These are phyloP conservation scores for Pseudorasbora parva DNA, from an alignment of 2,113 vertebrate genomes.

Conservation along the genomic window DNA sequence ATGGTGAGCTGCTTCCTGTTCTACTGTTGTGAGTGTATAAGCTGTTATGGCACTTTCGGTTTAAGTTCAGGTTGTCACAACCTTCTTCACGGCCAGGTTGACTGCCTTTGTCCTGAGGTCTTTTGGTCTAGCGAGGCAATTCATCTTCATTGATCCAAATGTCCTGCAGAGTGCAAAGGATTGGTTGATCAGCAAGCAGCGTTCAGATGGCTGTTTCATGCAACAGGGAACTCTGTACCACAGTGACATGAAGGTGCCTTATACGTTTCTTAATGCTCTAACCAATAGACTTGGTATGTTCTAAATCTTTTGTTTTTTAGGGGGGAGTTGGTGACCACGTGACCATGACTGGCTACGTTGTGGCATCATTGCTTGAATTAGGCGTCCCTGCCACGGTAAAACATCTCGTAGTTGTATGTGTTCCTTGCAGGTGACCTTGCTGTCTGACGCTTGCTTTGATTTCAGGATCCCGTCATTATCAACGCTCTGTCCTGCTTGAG, in stretches of 20 bases:
- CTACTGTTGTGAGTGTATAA: too few relatives aligned
- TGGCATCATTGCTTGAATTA: too few relatives aligned
- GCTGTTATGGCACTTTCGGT: too few relatives aligned
- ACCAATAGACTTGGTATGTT: too few relatives aligned
- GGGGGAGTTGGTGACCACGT: conserved; percentile 80
- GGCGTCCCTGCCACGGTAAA: too few relatives aligned
- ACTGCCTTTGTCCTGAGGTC: conserved; percentile 81
- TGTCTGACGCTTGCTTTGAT: background rate
- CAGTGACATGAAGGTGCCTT: conserved; percentile 78
- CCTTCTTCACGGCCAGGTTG: conserved; percentile 69
- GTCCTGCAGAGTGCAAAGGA: conserved; percentile 64
- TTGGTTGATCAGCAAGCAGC: conserved; percentile 76
- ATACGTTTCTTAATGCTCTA: conserved; percentile 56
- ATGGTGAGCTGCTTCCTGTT: conserved; percentile 83
- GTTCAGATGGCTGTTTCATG: conserved; percentile 73
- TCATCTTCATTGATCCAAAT: conserved; percentile 44
- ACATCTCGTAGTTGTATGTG: too few relatives aligned
- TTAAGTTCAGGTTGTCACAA: background rate
- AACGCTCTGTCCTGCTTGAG: conserved; percentile 66
- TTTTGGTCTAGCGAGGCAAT: conserved; percentile 55
- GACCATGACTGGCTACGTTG: conserved; percentile 79
- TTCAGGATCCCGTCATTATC: conserved; percentile 69
- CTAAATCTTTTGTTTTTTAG: conserved; percentile 56
- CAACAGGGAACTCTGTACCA: conserved; percentile 76
- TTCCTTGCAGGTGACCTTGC: conserved; percentile 28